Conservation (phyloP, 2,797 vertebrate genomes). For the Semotilus atromaculatus region DNA sequence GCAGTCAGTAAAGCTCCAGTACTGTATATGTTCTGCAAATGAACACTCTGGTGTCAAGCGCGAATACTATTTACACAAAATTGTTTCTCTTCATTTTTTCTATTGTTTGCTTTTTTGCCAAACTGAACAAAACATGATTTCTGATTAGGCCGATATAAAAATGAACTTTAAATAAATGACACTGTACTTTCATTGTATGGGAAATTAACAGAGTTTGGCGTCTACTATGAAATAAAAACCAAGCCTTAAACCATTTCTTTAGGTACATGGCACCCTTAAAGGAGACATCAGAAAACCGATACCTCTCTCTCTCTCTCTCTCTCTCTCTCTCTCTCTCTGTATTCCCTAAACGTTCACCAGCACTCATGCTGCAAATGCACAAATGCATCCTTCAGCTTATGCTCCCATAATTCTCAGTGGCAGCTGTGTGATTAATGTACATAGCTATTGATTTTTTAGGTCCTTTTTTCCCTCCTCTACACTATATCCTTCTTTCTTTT, state of each 20-base stretch:
- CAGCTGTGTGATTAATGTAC: conserved; percentile 91
- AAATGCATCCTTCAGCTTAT: conserved; percentile 83
- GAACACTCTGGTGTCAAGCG: neutral
- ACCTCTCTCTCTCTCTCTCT: conserved; percentile 57
- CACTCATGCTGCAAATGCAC: conserved; percentile 77
- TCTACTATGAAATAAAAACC: neutral
- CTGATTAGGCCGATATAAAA: too few relatives aligned
- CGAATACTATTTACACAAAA: neutral
- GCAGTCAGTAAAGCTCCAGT: neutral
- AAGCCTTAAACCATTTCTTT: neutral
- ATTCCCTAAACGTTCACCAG: conserved; percentile 73
- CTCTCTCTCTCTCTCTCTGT: conserved; percentile 64
- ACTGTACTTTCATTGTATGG: neutral
- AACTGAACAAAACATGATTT: neutral
- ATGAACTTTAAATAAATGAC: neutral
- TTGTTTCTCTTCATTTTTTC: neutral
- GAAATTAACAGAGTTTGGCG: neutral
- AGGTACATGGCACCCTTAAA: conserved; percentile 44
- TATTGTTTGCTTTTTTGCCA: neutral
- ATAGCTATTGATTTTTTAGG: conserved; percentile 86
- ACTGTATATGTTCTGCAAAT: neutral
- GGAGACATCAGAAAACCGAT: conserved; percentile 52
- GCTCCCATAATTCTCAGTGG: conserved; percentile 87
- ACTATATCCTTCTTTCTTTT: conserved; percentile 55
- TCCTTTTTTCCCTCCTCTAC: conserved; percentile 60